Conservation (phyloP, 1,140 invertebrate genomes). For the Metopolophium dirhodum region DNA sequence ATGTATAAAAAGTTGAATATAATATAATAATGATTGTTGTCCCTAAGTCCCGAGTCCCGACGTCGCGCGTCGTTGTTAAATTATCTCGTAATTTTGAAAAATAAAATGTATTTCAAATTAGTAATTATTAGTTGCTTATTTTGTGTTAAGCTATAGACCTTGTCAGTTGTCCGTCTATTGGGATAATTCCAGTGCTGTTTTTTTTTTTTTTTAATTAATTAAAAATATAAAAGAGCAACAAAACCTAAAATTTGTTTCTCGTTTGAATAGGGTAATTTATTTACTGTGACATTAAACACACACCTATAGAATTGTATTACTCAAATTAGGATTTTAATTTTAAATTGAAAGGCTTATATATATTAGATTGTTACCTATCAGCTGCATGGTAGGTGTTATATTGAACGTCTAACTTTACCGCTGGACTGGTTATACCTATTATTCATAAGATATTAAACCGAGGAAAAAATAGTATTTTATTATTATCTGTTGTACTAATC, state of each 20-base stretch:
- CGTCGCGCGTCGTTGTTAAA: no score
- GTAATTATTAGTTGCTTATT: neutral
- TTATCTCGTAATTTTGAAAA: neutral
- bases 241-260: neutral
- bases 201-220: neutral
- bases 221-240: neutral
- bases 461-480: constrained; percentile 29
- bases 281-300: neutral
- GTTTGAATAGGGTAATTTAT: neutral
- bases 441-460: neutral
- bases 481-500: constrained; percentile 44
- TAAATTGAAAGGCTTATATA: neutral
- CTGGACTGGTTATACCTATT: neutral
- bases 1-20: neutral
- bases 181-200: neutral
- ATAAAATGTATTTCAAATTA: neutral
- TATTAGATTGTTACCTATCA: neutral
- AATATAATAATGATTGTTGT: neutral
- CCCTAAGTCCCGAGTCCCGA: neutral
- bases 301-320: neutral
- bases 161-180: neutral
- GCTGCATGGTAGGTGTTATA: neutral
- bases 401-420: neutral
- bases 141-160: neutral
- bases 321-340: neutral